Base-by-base conservation (phyloP, 1,140 invertebrate species). In the Conus betulinus region DNA sequence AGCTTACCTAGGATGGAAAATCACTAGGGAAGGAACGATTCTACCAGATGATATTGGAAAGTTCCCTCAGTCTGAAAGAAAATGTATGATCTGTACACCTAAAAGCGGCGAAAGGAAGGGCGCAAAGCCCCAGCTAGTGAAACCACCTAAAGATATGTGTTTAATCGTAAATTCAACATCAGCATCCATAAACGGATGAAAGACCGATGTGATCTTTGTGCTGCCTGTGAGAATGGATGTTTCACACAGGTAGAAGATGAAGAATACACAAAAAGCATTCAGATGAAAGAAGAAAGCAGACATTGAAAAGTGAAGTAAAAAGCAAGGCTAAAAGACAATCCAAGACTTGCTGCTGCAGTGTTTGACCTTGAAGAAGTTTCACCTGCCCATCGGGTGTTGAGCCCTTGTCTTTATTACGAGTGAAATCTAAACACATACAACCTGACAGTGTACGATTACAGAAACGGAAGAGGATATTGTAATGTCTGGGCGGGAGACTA, bases 121-220 rank as follows among this genome's bases (percentile, higher is more conserved):
- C 39, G 78, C 20, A 39, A 79, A 39, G 39, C 78, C 27, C 78
- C 78, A 51, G 78, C 78, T 17, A 51, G 78, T 52, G 78, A 79
- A 79, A 79, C 78, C 6, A 79, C 78, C 3, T 79, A 79, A 5
- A 27, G 78, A 1, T 10, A 79, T 79, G 78, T 79, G 20, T 79
- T 79, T 25, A 79, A 79, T 20, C 78, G 27, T 39, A 13, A 79
- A 79, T 79, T 79, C 23, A 79, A 79, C 23, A 79, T 79, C 78
- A 79, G 78, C 78, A 10, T 79, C 78, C 78, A 79, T 4, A 79
- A 79, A 79, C 27, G 78, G 13, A 79, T 79, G 78, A 79, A 7
- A 52, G 78, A 79, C 20, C 27, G 78, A 15, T 39, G 78, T 79
- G 78, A 79, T 1, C 13, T 6, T 8, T 79, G 78, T 51, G 27